A percentile compares a stretch with the other conserved stretches of the same genome.
phyloP scores from a whole-genome alignment of 2,113 vertebrate species.

The Oreotrochilus melanogaster region DNA sequence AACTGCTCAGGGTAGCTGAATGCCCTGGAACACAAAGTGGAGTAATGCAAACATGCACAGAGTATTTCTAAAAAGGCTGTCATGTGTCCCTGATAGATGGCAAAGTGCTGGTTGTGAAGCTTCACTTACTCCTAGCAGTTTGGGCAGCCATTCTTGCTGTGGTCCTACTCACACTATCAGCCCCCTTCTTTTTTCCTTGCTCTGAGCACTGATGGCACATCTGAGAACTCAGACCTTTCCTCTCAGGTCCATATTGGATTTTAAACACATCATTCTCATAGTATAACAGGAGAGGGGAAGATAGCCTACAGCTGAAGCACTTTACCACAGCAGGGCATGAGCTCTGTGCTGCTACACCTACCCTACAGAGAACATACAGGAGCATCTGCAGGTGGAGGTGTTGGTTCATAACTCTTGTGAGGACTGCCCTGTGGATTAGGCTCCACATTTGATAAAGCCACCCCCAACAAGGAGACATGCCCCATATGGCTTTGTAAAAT shows the following conservation, averaged over 20 bases:
- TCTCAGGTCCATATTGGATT: neutral
- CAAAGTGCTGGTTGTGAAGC: neutral
- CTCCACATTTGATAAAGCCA: neutral
- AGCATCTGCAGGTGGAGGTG: neutral
- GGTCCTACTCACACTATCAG: neutral
- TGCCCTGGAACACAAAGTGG: neutral
- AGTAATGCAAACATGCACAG: neutral
- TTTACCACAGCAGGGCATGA: neutral
- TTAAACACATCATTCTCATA: neutral
- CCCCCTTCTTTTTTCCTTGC: neutral
- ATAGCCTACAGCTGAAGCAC: neutral
- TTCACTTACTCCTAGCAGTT: neutral
- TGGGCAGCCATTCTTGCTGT: neutral
- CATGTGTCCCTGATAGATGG: neutral
- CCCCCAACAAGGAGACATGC: neutral
- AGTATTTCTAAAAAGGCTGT: neutral
- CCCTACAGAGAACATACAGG: accelerated
- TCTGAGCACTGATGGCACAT: accelerated
- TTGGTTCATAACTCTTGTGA: neutral
- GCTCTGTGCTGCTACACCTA: neutral
- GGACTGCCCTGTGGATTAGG: neutral
- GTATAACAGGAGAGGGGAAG: neutral
- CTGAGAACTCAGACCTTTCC: neutral
- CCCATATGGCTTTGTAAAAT: neutral
- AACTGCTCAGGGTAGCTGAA: neutral